Evolutionary conservation across 2,888 invertebrate species (phyloP).

Genomic region (Griposia aprilina): DNA sequence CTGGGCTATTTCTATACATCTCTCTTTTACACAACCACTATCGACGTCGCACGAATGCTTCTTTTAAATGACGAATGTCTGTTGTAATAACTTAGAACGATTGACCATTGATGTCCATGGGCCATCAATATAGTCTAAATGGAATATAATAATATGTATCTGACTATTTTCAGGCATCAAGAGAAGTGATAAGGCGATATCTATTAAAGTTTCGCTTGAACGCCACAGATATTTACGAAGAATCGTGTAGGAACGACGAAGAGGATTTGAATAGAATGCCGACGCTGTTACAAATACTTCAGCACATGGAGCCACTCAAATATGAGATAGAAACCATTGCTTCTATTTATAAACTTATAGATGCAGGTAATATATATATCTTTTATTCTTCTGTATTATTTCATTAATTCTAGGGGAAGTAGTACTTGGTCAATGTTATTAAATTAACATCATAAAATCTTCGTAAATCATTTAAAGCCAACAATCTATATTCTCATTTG

Average conservation of each 20-base stretch:
- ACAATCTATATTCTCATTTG: not conserved
- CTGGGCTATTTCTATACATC: too few species aligned
- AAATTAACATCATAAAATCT: not conserved
- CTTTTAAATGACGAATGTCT: not conserved
- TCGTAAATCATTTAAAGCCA: not conserved
- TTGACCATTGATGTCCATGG: not conserved
- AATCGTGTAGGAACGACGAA: constrained; percentile 69
- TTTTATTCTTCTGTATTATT: not conserved
- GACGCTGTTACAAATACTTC: constrained; percentile 83
- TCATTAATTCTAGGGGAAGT: not conserved
- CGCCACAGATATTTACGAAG: constrained; percentile 84
- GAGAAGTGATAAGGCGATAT: constrained; percentile 91
- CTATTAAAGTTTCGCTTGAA: constrained; percentile 90
- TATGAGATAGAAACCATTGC: constrained; percentile 89
- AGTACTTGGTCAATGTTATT: not conserved
- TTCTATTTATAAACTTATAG: constrained; percentile 89
- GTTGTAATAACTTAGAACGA: not conserved
- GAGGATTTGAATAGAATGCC: constrained; percentile 82
- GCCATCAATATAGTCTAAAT: not conserved
- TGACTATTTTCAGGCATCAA: constrained; percentile 88
- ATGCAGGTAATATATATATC: constrained; percentile 75
- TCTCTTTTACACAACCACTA: too few species aligned
- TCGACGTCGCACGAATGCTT: too few species aligned
- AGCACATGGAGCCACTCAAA: constrained; percentile 86
- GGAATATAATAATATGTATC: not conserved